These are phyloP conservation scores for Thalassophryne amazonica DNA, from an alignment of 2,797 vertebrate genomes.

Conservation along the genomic window DNA sequence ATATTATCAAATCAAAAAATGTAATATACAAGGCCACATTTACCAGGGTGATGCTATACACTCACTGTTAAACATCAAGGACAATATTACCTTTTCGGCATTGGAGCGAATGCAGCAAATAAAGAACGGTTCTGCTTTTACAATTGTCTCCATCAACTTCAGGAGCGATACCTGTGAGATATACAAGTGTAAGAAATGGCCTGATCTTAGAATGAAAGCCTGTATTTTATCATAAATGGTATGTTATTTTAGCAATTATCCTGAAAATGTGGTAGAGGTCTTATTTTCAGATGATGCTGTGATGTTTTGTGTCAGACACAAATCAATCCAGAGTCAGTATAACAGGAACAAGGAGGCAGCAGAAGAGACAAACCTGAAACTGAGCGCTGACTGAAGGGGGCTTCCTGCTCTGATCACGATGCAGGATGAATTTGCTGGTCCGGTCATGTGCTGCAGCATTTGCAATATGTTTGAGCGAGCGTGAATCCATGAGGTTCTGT, in stretches of 20 bases:
- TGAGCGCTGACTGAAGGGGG: constrained; percentile 86
- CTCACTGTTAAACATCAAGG: neutral
- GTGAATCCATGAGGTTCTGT: constrained; percentile 89
- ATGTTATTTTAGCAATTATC: too few species aligned
- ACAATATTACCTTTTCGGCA: constrained; percentile 82
- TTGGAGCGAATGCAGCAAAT: constrained; percentile 94
- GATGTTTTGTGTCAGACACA: neutral
- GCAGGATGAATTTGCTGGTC: constrained; percentile 84
- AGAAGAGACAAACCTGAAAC: constrained; percentile 85
- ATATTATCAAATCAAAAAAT: neutral
- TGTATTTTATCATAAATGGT: neutral
- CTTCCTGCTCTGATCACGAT: constrained; percentile 84
- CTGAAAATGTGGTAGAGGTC: neutral
- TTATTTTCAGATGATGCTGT: neutral
- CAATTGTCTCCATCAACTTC: constrained; percentile 84
- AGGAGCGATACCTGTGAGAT: constrained; percentile 83
- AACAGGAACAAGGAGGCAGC: neutral
- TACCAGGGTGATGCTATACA: neutral
- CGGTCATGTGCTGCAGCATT: constrained; percentile 84
- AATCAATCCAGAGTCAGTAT: neutral
- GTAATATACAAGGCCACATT: neutral
- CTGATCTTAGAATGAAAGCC: too few species aligned
- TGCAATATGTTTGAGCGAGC: constrained; percentile 87
- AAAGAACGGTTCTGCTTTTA: constrained; percentile 89
- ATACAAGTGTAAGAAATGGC: neutral